Conservation (phyloP, 2,797 vertebrate species). For the Hypotaenidia philippensis region DNA sequence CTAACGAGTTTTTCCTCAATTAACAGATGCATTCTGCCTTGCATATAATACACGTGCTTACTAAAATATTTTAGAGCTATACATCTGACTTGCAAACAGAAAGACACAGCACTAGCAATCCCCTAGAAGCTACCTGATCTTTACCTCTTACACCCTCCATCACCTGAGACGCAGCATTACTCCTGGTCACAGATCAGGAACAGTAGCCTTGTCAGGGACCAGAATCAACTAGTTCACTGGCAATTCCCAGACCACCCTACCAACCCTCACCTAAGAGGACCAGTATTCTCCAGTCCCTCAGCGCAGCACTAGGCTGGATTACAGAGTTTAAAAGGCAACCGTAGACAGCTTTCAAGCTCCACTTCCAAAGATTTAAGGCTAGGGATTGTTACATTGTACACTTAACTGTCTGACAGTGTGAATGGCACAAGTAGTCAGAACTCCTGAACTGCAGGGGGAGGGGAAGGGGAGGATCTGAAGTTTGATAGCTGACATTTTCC, state of each 20-base stretch:
- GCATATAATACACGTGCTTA: rapidly evolving
- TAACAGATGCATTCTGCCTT: background rate
- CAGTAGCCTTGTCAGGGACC: background rate
- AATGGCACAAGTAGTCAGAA: background rate
- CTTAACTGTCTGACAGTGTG: background rate
- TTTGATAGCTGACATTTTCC: background rate
- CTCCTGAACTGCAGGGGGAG: background rate
- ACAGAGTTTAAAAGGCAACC: background rate
- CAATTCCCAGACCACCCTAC: rapidly evolving
- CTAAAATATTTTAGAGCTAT: background rate
- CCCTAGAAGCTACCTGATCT: background rate
- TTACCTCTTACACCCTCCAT: background rate
- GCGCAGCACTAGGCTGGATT: background rate
- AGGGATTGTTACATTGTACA: background rate
- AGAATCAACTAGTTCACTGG: background rate
- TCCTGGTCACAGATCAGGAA: background rate
- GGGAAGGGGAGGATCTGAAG: background rate
- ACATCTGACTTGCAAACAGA: background rate
- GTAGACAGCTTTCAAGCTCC: background rate
- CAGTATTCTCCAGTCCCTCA: background rate
- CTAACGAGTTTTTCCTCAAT: background rate
- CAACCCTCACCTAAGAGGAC: background rate
- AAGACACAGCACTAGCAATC: background rate
- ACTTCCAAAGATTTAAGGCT: background rate
- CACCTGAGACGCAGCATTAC: background rate